Conservation (phyloP, 2,888 invertebrate genomes). For the Ischnus inquisitorius region DNA sequence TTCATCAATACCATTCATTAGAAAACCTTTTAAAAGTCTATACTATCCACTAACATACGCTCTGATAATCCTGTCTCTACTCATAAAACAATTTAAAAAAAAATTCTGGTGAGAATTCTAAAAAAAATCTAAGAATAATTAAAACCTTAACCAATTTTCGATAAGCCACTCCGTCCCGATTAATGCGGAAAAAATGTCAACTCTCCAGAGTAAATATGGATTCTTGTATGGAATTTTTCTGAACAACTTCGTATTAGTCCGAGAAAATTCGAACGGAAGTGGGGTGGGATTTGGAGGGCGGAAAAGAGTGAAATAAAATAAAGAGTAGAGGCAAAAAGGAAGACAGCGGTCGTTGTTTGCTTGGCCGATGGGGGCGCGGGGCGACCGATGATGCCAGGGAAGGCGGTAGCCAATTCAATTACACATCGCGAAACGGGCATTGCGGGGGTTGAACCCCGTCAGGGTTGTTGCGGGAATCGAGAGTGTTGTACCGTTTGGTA, state of each 20-base stretch:
- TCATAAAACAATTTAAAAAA: too few species aligned
- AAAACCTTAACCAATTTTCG: not conserved
- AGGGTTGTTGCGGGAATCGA: conserved; percentile 61
- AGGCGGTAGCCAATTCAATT: conserved; percentile 77
- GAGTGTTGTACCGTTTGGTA: conserved; percentile 71
- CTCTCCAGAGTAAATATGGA: not conserved
- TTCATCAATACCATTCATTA: not conserved
- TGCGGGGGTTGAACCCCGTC: conserved; percentile 62
- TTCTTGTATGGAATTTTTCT: not conserved
- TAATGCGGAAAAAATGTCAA: not conserved
- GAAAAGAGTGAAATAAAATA: conserved; percentile 47
- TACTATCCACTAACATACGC: too few species aligned
- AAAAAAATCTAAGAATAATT: not conserved
- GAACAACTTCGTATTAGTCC: not conserved
- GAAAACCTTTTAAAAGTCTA: not conserved
- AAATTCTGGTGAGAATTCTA: too few species aligned
- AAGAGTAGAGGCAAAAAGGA: conserved; percentile 15
- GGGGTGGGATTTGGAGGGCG: not conserved
- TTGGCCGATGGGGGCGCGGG: conserved; percentile 48
- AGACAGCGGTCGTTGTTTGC: conserved; percentile 33
- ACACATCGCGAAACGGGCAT: conserved; percentile 70
- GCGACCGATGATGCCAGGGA: conserved; percentile 27
- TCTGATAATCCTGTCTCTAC: too few species aligned
- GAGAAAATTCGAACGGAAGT: conserved; percentile 34
- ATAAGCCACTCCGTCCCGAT: not conserved